A percentile compares a stretch with the other conserved stretches of the same genome.
Conservation (phyloP, 2,113 vertebrate species). For the Phycodurus eques region DNA sequence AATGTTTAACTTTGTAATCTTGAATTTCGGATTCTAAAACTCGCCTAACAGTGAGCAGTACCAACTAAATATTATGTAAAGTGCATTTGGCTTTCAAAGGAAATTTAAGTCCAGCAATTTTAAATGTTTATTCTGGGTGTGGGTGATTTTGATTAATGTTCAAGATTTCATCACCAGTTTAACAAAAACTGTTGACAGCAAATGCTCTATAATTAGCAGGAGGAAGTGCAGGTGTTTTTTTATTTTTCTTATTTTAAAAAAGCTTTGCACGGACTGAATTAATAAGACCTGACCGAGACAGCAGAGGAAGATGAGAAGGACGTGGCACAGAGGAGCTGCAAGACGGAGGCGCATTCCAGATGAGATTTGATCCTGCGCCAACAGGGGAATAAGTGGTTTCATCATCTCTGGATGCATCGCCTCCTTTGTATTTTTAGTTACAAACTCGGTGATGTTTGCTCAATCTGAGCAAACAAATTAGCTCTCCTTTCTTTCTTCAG, state of each 20-base stretch:
- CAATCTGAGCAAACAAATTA: slow-evolving; percentile 58
- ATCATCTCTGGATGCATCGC: slow-evolving; percentile 40
- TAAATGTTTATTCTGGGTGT: slow-evolving; percentile 36
- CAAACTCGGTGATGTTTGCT: slow-evolving; percentile 57
- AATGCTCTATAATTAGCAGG: slow-evolving; percentile 51
- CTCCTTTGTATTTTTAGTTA: slow-evolving; percentile 54
- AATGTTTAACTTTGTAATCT: background rate
- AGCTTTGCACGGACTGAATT: slow-evolving; percentile 40
- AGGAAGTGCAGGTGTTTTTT: slow-evolving; percentile 26
- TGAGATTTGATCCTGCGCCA: slow-evolving; percentile 54
- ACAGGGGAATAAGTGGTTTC: slow-evolving; percentile 52
- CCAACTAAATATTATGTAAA: slow-evolving; percentile 25
- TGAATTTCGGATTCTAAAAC: slow-evolving; percentile 32
- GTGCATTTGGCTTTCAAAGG: slow-evolving; percentile 55
- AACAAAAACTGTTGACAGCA: slow-evolving; percentile 37
- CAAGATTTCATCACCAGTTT: slow-evolving; percentile 28
- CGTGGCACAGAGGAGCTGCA: slow-evolving; percentile 22
- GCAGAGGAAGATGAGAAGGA: slow-evolving; percentile 42
- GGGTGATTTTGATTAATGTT: slow-evolving; percentile 14
- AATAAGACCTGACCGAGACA: slow-evolving; percentile 21
- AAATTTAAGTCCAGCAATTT: slow-evolving; percentile 28
- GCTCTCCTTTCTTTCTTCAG: slow-evolving; percentile 20
- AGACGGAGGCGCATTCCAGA: slow-evolving; percentile 34
- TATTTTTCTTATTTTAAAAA: background rate
- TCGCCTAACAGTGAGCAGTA: slow-evolving; percentile 21